Evolutionary conservation across 1,140 invertebrate species (phyloP).

Genomic region (Diorhabda carinulata): DNA sequence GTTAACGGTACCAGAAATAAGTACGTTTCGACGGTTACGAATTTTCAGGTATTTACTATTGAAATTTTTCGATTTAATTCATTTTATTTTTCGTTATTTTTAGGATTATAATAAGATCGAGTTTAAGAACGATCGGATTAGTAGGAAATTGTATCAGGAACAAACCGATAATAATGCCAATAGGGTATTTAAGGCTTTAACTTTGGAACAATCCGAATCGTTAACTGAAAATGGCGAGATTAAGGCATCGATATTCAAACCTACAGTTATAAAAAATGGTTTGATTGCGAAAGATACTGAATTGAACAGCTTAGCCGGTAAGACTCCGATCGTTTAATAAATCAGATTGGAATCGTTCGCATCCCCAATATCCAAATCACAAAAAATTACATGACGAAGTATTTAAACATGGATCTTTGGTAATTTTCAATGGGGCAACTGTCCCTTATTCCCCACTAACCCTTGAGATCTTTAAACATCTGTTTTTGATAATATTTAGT

Average conservation of each 20-base stretch:
- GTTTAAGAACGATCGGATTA: constrained; percentile 18
- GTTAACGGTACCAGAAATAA: constrained; percentile 13
- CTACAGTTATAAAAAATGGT: constrained; percentile 11
- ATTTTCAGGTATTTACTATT: neutral
- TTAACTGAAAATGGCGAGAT: constrained; percentile 3
- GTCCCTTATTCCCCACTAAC: no score
- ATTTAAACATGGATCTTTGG: no score
- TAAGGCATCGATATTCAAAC: constrained; percentile 13
- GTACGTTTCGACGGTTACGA: neutral
- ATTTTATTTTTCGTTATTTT: neutral
- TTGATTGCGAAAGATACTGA: constrained; percentile 10
- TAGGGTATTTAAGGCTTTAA: constrained; percentile 34
- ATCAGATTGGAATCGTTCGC: no score
- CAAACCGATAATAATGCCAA: constrained; percentile 50
- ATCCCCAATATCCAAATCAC: no score
- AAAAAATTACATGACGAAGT: no score
- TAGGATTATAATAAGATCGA: constrained; percentile 10
- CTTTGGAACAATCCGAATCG: constrained; percentile 11
- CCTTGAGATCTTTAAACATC: no score
- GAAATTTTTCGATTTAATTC: no score
- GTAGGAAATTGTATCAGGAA: constrained; percentile 24
- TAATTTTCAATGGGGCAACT: no score
- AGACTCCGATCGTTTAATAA: neutral
- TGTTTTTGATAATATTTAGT: no score
- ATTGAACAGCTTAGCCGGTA: constrained; percentile 26